Percentiles rank a stretch among this genome's conserved stretches.
Evolutionary conservation across 2,888 invertebrate species (phyloP).

Genomic region (Melanargia galathea): DNA sequence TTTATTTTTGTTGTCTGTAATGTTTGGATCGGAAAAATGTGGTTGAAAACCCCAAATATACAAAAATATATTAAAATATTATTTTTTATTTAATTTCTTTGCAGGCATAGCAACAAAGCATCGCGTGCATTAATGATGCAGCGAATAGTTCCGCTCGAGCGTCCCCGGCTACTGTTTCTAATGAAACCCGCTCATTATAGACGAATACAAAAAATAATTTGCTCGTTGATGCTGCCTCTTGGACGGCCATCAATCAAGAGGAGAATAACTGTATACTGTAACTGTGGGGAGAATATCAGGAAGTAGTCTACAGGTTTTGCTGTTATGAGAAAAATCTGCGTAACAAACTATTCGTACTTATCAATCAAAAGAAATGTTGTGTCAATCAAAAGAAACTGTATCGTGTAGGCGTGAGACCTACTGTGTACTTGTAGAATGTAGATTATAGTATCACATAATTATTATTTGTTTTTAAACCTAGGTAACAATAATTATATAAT

Average conservation of each 20-base stretch:
- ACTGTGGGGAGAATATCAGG: not conserved
- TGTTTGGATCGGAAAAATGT: too few species aligned
- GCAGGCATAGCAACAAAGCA: too few species aligned
- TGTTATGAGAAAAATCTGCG: constrained; percentile 2
- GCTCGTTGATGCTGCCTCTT: not conserved
- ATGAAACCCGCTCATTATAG: constrained; percentile 11
- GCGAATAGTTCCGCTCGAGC: constrained; percentile 2
- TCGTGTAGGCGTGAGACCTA: too few species aligned
- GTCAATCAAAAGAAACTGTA: too few species aligned
- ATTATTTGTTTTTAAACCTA: too few species aligned
- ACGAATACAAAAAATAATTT: constrained; percentile 5
- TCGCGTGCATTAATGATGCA: constrained; percentile 3
- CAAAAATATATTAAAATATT: too few species aligned
- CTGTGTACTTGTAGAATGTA: too few species aligned
- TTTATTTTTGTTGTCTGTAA: too few species aligned
- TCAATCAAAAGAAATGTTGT: not conserved
- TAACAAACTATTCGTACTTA: not conserved
- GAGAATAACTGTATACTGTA: not conserved
- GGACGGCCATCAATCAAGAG: constrained; percentile 15
- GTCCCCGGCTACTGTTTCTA: constrained; percentile 1
- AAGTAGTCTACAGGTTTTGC: not conserved
- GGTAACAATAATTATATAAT: too few species aligned
- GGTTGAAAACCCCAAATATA: too few species aligned
- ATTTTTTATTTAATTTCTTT: too few species aligned
- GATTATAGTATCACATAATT: too few species aligned